These are phyloP conservation scores for Pachliopta kotzebuea DNA, from an alignment of 2,888 invertebrate species.

Conservation along the genomic window DNA sequence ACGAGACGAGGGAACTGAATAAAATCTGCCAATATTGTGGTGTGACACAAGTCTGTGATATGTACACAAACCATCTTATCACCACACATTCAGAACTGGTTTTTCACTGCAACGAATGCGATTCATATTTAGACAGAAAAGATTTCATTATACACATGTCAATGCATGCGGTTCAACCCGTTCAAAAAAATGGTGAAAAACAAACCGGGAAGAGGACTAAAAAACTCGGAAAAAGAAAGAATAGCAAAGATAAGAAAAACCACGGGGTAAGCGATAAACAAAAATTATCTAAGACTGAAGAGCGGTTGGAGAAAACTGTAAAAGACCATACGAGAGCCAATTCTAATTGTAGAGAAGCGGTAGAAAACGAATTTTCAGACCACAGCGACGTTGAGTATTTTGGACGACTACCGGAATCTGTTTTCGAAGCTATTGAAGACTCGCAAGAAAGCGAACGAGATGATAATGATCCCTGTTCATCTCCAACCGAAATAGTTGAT, in stretches of 20 bases:
- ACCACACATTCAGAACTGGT: constrained; percentile 50
- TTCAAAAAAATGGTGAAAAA: constrained; percentile 21
- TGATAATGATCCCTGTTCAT: constrained; percentile 7
- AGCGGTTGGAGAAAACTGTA: constrained; percentile 14
- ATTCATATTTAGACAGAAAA: constrained; percentile 51
- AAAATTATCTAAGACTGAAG: constrained; percentile 5
- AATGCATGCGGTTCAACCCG: constrained; percentile 49
- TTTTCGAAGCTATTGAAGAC: constrained; percentile 58
- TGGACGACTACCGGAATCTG: constrained; percentile 52
- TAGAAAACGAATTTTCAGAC: constrained; percentile 49
- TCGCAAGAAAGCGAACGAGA: constrained; percentile 43
- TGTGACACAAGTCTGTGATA: constrained; percentile 28
- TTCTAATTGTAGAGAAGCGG: constrained; percentile 8
- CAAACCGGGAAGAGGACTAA: constrained; percentile 9
- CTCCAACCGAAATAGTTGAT: constrained; percentile 20
- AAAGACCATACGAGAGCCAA: constrained; percentile 2
- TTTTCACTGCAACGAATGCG: constrained; percentile 67
- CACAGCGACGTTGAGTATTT: constrained; percentile 52
- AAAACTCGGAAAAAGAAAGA: constrained; percentile 13
- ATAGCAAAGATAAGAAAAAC: constrained; percentile 10
- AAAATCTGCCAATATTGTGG: constrained; percentile 46
- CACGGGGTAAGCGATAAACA: constrained; percentile 2
- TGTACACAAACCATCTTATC: constrained; percentile 49
- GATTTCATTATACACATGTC: constrained; percentile 63
- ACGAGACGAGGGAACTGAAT: constrained; percentile 26